These are phyloP conservation scores for Chionis minor DNA, from an alignment of 2,113 vertebrate species.

Conservation along the genomic window DNA sequence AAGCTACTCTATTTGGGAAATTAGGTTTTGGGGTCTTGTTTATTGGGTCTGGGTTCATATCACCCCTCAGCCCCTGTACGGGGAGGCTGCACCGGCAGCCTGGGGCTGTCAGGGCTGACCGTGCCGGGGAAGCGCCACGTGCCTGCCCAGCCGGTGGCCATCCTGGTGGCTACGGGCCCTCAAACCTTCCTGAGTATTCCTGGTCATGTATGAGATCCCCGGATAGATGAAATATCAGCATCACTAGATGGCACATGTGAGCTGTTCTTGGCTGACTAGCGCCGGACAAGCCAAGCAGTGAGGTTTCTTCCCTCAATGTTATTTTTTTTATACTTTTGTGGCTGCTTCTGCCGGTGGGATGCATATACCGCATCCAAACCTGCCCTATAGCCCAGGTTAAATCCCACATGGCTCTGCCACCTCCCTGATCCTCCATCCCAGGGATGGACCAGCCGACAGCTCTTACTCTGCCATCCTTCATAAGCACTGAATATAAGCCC, in stretches of 20 bases:
- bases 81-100: background rate
- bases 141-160: background rate
- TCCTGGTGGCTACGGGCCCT: fast-evolving
- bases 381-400: background rate
- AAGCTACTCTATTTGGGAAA: background rate
- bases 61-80: fast-evolving
- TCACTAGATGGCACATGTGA: constrained; percentile 46
- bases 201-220: background rate
- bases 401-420: background rate
- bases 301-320: fast-evolving
- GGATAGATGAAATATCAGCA: background rate
- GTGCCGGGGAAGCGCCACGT: background rate
- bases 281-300: background rate
- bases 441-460: background rate
- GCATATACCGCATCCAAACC: background rate
- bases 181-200: background rate
- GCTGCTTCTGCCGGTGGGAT: background rate
- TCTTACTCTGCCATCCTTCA: background rate
- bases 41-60: background rate
- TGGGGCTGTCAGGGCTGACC: background rate
- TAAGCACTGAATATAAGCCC: background rate
- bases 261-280: background rate
- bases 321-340: background rate
- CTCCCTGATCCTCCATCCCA: background rate
- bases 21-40: background rate